Conservation (phyloP, 1,140 invertebrate species). For the Tyrophagus putrescentiae region DNA sequence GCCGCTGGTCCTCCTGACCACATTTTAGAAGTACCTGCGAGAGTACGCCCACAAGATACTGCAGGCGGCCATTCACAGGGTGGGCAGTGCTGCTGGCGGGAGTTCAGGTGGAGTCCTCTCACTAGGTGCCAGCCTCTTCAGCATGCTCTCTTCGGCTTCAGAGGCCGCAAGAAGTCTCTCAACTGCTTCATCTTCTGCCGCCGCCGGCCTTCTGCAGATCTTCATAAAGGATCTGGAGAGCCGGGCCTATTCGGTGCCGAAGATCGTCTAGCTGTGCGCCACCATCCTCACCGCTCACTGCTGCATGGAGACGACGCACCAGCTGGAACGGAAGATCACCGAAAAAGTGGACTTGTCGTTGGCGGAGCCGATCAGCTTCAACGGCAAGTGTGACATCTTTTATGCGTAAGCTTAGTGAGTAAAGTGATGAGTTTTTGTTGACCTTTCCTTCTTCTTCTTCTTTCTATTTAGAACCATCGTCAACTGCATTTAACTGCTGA, state of each 20-base stretch:
- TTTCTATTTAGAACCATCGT: constrained; percentile 56
- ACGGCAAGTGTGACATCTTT: constrained; percentile 81
- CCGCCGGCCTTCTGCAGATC: constrained; percentile 62
- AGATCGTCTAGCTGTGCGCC: constrained; percentile 75
- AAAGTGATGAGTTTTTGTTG: too few relatives aligned
- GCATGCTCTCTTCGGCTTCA: too few relatives aligned
- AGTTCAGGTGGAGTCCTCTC: constrained; percentile 24
- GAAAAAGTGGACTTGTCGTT: constrained; percentile 68
- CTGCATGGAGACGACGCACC: constrained; percentile 91
- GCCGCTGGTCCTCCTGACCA: constrained; percentile 67
- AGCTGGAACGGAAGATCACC: constrained; percentile 85
- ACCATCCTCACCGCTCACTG: constrained; percentile 95
- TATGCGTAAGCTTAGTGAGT: constrained; percentile 63
- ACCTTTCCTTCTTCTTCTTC: constrained; percentile 17
- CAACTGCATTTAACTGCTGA: constrained; percentile 77
- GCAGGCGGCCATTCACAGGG: constrained; percentile 50
- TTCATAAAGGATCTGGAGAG: constrained; percentile 70
- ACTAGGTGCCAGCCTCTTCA: too few relatives aligned
- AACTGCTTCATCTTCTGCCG: constrained; percentile 41
- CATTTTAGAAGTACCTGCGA: constrained; percentile 85
- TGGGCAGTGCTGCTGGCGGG: constrained; percentile 22
- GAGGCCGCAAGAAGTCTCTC: too few relatives aligned
- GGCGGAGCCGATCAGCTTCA: constrained; percentile 65
- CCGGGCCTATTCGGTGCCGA: constrained; percentile 60
- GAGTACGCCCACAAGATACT: constrained; percentile 77